Percentiles rank a stretch among this genome's conserved stretches.
These are phyloP conservation scores for Botrylloides violaceus DNA, from an alignment of 23 tunicate genomes.

Conservation along the genomic window DNA sequence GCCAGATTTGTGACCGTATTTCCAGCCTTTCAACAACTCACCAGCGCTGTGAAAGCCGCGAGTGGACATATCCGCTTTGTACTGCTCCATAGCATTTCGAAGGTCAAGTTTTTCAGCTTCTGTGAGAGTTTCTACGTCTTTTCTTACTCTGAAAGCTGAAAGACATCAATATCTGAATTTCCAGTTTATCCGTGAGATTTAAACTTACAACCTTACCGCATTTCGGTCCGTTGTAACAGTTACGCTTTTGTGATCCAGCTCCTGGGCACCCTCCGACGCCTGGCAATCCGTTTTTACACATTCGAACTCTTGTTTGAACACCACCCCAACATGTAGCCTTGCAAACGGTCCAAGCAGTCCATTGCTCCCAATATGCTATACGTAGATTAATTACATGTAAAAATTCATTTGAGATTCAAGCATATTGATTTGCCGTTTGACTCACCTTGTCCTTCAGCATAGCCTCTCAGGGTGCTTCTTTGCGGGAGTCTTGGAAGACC, in stretches of 20 bases:
- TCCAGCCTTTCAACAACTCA: not conserved
- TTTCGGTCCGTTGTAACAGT: conserved; percentile 14
- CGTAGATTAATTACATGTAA: no score
- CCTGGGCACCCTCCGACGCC: conserved; percentile 20
- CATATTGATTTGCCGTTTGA: not conserved
- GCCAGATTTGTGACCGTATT: not conserved
- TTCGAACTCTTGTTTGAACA: conserved; percentile 14
- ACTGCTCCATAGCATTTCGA: conserved; percentile 10
- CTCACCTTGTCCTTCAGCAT: conserved; percentile 10
- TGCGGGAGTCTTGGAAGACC: not conserved
- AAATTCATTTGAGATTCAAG: no score
- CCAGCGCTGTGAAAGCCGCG: conserved; percentile 3
- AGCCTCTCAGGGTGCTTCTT: not conserved
- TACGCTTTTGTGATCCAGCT: conserved; percentile 11
- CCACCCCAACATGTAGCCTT: conserved; percentile 31
- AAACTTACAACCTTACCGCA: conserved; percentile 7
- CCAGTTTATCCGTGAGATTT: not conserved
- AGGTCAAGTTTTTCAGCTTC: conserved; percentile 6
- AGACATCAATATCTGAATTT: not conserved
- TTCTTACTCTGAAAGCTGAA: conserved; percentile 13
- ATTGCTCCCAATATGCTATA: conserved; percentile 15
- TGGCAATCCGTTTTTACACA: conserved; percentile 11
- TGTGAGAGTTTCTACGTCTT: not conserved
- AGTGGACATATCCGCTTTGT: conserved; percentile 1
- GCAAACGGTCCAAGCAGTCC: conserved; percentile 18